Conservation (phyloP, 1,140 invertebrate genomes). For the Drosophila biarmipes region DNA sequence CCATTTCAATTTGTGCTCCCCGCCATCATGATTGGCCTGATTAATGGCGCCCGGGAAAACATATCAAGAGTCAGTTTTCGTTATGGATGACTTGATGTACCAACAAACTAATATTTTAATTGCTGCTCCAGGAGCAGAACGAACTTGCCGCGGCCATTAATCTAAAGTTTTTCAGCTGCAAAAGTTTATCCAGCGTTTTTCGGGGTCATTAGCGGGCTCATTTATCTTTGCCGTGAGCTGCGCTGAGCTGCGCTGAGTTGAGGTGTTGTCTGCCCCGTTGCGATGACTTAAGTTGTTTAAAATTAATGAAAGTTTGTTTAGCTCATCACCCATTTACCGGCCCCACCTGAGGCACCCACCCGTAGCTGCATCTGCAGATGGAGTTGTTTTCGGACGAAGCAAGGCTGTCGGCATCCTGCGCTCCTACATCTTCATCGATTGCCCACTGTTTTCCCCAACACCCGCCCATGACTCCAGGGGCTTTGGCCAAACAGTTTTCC, state of each 20-base stretch:
- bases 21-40: conserved; percentile 12
- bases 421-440: conserved; percentile 41
- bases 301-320: conserved; percentile 64
- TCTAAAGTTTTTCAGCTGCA: conserved; percentile 51
- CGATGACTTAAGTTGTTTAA: conserved; percentile 53
- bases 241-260: conserved; percentile 30
- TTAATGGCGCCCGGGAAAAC: conserved; percentile 22
- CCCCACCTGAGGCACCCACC: background rate
- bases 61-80: conserved; percentile 30
- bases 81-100: conserved; percentile 23
- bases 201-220: conserved; percentile 62
- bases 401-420: conserved; percentile 35
- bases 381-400: conserved; percentile 26
- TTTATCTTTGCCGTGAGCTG: conserved; percentile 60
- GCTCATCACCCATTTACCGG: conserved; percentile 7
- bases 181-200: conserved; percentile 60
- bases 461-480: conserved; percentile 20
- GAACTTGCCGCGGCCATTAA: conserved; percentile 50
- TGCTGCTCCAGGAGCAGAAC: conserved; percentile 35
- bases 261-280: conserved; percentile 1
- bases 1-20: conserved; percentile 22
- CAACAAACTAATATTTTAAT: conserved; percentile 66
- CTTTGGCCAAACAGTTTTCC: conserved; percentile 58
- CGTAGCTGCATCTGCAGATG: conserved; percentile 28
- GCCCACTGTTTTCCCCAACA: background rate